Evolutionary conservation across 2,888 invertebrate species (phyloP).

Genomic region (Acleris laterana): DNA sequence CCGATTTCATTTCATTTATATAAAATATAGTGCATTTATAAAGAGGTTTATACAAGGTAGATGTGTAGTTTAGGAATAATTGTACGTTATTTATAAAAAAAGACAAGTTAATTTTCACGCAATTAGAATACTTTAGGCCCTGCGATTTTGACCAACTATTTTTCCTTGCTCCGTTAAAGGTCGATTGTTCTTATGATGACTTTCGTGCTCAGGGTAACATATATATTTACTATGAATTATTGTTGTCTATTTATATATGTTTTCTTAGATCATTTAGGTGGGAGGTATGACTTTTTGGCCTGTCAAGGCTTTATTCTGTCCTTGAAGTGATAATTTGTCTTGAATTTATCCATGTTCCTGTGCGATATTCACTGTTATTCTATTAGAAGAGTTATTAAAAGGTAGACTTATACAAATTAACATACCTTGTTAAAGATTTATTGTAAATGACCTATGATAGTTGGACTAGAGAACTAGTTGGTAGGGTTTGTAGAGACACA

Average conservation of each 20-base stretch:
- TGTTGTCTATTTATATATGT: constrained; percentile 66
- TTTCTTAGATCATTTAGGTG: constrained; percentile 65
- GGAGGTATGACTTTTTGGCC: constrained; percentile 74
- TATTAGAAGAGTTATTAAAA: constrained; percentile 60
- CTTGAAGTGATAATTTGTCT: constrained; percentile 47
- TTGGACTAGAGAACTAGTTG: constrained; percentile 64
- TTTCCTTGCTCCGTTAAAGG: constrained; percentile 61
- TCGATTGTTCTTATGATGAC: constrained; percentile 81
- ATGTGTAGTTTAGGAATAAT: constrained; percentile 77
- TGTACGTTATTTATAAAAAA: constrained; percentile 67
- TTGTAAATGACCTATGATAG: constrained; percentile 65
- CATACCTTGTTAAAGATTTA: constrained; percentile 68
- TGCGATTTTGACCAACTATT: constrained; percentile 73
- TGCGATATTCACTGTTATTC: constrained; percentile 60
- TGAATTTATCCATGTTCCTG: constrained; percentile 50
- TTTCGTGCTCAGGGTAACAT: constrained; percentile 79
- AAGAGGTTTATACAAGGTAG: constrained; percentile 85
- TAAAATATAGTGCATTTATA: constrained; percentile 72
- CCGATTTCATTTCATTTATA: constrained; percentile 44
- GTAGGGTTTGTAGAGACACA: constrained; percentile 41
- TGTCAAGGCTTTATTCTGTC: constrained; percentile 56
- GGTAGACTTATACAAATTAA: constrained; percentile 57
- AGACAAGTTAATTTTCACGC: constrained; percentile 55
- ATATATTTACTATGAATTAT: constrained; percentile 57
- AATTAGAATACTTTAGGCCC: constrained; percentile 73